phyloP scores from a whole-genome alignment of 2,797 vertebrate species.

The Oreortyx pictus region DNA sequence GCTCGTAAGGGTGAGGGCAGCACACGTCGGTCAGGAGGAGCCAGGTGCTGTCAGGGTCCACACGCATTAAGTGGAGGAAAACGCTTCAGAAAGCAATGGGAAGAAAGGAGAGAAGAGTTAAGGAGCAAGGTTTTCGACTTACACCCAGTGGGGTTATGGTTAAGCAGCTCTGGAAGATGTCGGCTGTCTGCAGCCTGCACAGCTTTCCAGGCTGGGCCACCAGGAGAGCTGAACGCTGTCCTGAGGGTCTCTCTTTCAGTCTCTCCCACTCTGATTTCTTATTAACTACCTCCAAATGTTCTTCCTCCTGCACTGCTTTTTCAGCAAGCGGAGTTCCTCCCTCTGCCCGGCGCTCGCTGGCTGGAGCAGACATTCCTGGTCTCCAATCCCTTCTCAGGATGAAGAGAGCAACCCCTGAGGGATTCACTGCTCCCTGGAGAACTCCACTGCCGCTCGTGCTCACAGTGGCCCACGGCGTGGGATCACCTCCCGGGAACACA shows the following conservation, averaged over 20 bases:
- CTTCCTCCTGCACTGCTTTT: neutral
- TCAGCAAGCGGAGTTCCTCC: neutral
- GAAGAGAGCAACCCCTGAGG: constrained; percentile 38
- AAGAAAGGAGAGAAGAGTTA: neutral
- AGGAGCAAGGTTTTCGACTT: neutral
- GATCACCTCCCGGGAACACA: constrained; percentile 66
- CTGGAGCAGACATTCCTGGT: neutral
- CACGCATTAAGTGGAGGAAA: constrained; percentile 86
- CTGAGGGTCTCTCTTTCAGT: neutral
- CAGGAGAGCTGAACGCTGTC: fast-evolving
- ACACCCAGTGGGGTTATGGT: neutral
- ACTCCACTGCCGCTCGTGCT: constrained; percentile 45
- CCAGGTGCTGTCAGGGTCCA: constrained; percentile 90
- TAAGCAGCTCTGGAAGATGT: neutral
- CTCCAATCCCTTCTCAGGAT: neutral
- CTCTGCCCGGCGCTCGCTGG: neutral
- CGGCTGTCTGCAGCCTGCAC: neutral
- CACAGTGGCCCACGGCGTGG: constrained; percentile 4
- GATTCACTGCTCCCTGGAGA: neutral
- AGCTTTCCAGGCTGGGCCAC: neutral
- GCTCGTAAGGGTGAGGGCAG: constrained; percentile 79
- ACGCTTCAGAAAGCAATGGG: constrained; percentile 78
- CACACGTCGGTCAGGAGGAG: constrained; percentile 85
- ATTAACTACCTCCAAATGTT: neutral
- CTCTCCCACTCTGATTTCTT: neutral